These are phyloP conservation scores for Bellardia pandia DNA, from an alignment of 2,888 invertebrate genomes.

Conservation along the genomic window DNA sequence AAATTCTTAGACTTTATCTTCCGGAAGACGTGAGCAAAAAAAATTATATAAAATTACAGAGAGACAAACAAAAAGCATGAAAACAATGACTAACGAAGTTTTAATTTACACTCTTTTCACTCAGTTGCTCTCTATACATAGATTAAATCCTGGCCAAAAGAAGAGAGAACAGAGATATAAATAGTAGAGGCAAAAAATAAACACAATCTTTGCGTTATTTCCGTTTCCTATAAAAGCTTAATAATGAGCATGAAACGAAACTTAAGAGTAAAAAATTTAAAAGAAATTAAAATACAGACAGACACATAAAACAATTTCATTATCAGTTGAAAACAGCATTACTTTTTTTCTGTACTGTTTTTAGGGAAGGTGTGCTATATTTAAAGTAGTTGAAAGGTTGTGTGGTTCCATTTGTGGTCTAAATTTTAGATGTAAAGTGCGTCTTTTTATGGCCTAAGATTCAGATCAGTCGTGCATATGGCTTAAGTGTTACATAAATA, in stretches of 20 bases:
- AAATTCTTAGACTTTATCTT: slow-evolving; percentile 57
- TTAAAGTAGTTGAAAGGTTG: no score
- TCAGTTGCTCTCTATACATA: not conserved
- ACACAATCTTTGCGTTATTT: slow-evolving; percentile 63
- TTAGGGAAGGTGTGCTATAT: no score
- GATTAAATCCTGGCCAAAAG: not conserved
- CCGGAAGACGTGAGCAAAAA: slow-evolving; percentile 45
- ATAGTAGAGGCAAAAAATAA: slow-evolving; percentile 1
- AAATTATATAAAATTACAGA: not conserved
- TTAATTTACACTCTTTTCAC: slow-evolving; percentile 60
- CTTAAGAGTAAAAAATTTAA: slow-evolving; percentile 7
- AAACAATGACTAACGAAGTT: slow-evolving; percentile 67
- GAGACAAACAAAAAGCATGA: slow-evolving; percentile 23
- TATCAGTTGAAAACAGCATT: slow-evolving; percentile 48
- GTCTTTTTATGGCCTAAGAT: no score
- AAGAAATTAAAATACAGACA: slow-evolving; percentile 44
- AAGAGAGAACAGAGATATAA: slow-evolving; percentile 20
- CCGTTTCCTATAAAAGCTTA: slow-evolving; percentile 69
- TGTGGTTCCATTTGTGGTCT: no score
- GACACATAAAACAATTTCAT: slow-evolving; percentile 61
- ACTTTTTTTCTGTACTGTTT: not conserved
- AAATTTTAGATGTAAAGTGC: no score
- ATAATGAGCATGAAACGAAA: slow-evolving; percentile 55
- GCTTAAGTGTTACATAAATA: no score
- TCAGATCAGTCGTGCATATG: no score